Evolutionary conservation across 1,140 invertebrate species (phyloP).

Genomic region (Ips nitidus): DNA sequence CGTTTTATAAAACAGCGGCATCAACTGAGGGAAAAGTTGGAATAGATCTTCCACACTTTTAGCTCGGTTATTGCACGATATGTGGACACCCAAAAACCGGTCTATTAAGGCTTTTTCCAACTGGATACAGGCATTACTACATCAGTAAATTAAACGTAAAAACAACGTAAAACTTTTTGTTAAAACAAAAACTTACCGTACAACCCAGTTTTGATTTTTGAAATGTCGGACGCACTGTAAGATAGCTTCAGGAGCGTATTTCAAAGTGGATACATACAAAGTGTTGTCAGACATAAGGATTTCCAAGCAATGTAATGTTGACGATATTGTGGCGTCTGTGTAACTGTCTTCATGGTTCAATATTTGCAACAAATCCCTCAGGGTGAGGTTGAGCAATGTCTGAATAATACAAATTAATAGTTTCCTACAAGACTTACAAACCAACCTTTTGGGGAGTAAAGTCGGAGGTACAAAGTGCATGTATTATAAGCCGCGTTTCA

Average conservation of each 20-base stretch:
- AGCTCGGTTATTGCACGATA: constrained; percentile 29
- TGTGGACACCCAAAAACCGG: constrained; percentile 36
- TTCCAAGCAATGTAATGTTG: constrained; percentile 38
- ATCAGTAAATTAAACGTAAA: constrained; percentile 19
- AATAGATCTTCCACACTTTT: constrained; percentile 39
- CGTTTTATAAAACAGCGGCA: constrained; percentile 28
- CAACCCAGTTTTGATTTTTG: constrained; percentile 34
- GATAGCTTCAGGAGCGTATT: constrained; percentile 27
- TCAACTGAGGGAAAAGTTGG: constrained; percentile 32
- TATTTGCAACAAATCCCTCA: constrained; percentile 33
- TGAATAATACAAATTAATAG: constrained; percentile 13
- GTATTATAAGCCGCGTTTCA: constrained; percentile 38
- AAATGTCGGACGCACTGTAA: constrained; percentile 36
- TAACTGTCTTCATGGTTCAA: constrained; percentile 20
- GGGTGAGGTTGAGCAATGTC: constrained; percentile 25
- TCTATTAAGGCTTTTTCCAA: constrained; percentile 39
- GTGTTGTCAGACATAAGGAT: constrained; percentile 39
- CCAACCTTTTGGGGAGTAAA: constrained; percentile 32
- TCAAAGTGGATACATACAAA: constrained; percentile 33
- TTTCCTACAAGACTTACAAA: background rate
- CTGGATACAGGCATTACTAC: constrained; percentile 40
- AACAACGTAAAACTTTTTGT: background rate
- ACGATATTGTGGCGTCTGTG: constrained; percentile 28
- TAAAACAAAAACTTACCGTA: constrained; percentile 27
- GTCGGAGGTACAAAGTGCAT: constrained; percentile 38